A percentile compares a stretch with the other conserved stretches of the same genome.
Evolutionary conservation across 2,797 vertebrate species (phyloP).

Genomic region (Oophaga sylvatica): DNA sequence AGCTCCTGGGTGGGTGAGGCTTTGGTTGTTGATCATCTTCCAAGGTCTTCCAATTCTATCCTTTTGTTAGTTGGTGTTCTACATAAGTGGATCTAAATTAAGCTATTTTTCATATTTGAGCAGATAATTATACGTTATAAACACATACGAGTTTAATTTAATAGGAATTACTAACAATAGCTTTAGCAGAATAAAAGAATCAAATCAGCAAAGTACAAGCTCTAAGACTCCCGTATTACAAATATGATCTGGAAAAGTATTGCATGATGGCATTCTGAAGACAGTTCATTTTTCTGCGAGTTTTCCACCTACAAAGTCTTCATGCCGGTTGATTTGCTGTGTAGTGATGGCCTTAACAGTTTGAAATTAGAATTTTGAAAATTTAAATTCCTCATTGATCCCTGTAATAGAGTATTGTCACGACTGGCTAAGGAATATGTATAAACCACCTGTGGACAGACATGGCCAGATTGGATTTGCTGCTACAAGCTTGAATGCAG

Average conservation of each 20-base stretch:
- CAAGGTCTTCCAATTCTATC: too few species aligned
- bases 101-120: neutral
- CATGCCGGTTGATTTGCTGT: constrained; percentile 30
- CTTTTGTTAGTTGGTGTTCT: too few species aligned
- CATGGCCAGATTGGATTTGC: constrained; percentile 13
- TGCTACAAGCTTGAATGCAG: constrained; percentile 13
- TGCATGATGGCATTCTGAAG: constrained; percentile 16
- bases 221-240: neutral
- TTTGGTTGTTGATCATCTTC: too few species aligned
- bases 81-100: neutral
- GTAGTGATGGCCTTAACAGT: constrained; percentile 42
- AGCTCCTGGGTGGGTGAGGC: too few species aligned
- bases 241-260: constrained; percentile 25
- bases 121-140: neutral
- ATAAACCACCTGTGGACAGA: constrained; percentile 41
- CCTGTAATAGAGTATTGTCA: constrained; percentile 46
- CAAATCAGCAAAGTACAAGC: neutral
- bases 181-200: neutral
- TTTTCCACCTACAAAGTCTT: constrained; percentile 20
- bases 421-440: constrained; percentile 36
- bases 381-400: constrained; percentile 52
- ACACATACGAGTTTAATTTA: neutral
- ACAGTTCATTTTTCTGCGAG: constrained; percentile 34
- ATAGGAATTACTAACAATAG: neutral
- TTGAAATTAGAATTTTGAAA: constrained; percentile 41